A percentile compares a stretch with the other conserved stretches of the same genome.
These are phyloP conservation scores for Mormyrops attenuatus DNA, from an alignment of 2,797 vertebrate genomes.

Conservation along the genomic window DNA sequence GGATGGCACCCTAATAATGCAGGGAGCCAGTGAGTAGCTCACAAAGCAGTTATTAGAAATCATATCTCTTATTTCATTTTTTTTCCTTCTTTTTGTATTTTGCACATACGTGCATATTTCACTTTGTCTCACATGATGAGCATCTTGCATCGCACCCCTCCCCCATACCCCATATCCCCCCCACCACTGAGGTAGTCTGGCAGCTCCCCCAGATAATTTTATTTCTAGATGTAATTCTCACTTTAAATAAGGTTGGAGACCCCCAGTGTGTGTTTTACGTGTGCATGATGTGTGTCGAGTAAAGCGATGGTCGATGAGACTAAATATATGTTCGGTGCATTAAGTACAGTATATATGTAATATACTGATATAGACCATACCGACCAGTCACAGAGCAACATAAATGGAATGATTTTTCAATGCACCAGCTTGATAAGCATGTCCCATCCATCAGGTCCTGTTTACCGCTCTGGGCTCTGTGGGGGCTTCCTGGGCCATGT, in stretches of 20 bases:
- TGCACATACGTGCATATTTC: neutral
- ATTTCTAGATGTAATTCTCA: neutral
- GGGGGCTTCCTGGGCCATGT: neutral
- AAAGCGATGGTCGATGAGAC: neutral
- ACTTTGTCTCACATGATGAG: neutral
- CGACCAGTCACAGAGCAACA: neutral
- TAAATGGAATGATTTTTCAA: neutral
- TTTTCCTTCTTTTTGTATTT: neutral
- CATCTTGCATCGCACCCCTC: neutral
- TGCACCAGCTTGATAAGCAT: neutral
- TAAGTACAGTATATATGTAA: neutral
- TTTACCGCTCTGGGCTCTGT: neutral
- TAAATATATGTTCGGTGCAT: neutral
- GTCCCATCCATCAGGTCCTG: neutral
- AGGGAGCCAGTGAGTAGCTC: no score
- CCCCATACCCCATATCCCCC: neutral
- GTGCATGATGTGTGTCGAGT: neutral
- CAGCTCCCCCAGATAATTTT: neutral
- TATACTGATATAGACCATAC: neutral
- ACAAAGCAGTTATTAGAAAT: neutral
- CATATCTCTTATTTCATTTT: neutral
- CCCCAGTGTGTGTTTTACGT: neutral
- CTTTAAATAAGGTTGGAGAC: neutral
- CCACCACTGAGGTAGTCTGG: neutral
- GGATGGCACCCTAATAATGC: no score